Evolutionary conservation across 2,888 invertebrate genomes (phyloP), one percentile per base, ranked within the genome.

Genomic region (Mythimna vitellina): DNA sequence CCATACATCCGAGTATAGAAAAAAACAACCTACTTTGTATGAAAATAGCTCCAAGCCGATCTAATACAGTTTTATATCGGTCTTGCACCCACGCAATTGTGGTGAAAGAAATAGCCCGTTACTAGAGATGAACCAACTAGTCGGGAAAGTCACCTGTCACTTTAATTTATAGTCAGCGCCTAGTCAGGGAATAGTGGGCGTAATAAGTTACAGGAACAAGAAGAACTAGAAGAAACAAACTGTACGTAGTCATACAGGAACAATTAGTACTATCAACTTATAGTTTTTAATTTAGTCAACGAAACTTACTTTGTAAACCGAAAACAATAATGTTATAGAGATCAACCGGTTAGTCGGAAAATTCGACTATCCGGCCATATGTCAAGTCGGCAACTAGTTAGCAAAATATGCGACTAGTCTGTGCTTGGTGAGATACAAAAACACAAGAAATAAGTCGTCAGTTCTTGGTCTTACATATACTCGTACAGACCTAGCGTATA

Each of bases 51-150:
- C 7, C 42, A 58, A 46, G 14, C 65, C 42, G 14, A 76, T 81
- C 53, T 61, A 80, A 29, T n/a, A 67, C 0, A 25, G 42, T 38
- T 65, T 42, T 49, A 60, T 49, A 58, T 51, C 25, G 46, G 42
- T 35, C 32, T 46, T 65, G 38, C 56, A 69, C 63, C 58, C 78
- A 76, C 82, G 70, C 82, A 63, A 82, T 10, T 56, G 20, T n/a
- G 7, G 5, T 38, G 38, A 32, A 77, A 32, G 38, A 76, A 65
- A 81, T 74, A 60, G 54, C 53, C 9, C 54, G 3, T 56, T 56
- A 22, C 25, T 56, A 57, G 57, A 57, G 57, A 57, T 57, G n/a
- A 32, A 10, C 32, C 10, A 1, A 57, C 57, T 32, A 57, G 57
- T 57, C 32, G 9, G 32, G 4, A 57, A 32, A 56, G 17, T 8